Percentiles rank a stretch among this genome's conserved stretches.
Evolutionary conservation across 2,888 invertebrate species (phyloP).

Genomic region (Standfussiana lucernea): DNA sequence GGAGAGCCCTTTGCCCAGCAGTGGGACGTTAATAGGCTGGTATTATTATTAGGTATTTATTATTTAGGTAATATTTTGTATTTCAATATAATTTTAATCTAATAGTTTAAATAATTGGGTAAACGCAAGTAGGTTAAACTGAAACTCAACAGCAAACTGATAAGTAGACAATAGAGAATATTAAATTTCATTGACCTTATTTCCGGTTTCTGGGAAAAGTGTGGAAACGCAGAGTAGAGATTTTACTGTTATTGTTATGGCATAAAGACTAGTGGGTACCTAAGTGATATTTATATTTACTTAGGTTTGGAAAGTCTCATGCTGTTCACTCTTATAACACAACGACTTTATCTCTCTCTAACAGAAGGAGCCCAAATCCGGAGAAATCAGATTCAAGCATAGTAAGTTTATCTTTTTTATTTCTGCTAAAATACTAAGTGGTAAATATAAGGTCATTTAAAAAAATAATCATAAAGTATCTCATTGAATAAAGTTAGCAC

Average conservation of each 20-base stretch:
- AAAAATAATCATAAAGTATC: neutral
- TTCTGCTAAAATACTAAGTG: neutral
- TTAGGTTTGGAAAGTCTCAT: slow-evolving; percentile 6
- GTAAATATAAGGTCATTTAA: neutral
- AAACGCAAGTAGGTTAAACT: neutral
- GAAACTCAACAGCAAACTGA: neutral
- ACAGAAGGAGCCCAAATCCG: neutral
- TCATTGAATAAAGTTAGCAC: neutral
- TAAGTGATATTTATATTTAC: neutral
- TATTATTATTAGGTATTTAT: too few relatives aligned
- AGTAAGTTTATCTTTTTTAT: neutral
- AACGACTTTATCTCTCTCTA: neutral
- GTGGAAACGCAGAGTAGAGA: neutral
- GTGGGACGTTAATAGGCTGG: too few relatives aligned
- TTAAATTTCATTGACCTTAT: neutral
- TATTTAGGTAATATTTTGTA: too few relatives aligned
- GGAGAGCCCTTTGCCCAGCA: too few relatives aligned
- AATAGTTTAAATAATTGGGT: neutral
- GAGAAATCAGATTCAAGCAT: neutral
- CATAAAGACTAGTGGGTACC: neutral
- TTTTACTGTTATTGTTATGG: neutral
- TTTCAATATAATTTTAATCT: neutral
- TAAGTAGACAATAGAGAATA: neutral
- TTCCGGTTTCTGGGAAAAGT: neutral
- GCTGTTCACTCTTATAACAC: neutral